Evolutionary conservation across 2,113 vertebrate species (phyloP).

Genomic region (Pseudonaja textilis): DNA sequence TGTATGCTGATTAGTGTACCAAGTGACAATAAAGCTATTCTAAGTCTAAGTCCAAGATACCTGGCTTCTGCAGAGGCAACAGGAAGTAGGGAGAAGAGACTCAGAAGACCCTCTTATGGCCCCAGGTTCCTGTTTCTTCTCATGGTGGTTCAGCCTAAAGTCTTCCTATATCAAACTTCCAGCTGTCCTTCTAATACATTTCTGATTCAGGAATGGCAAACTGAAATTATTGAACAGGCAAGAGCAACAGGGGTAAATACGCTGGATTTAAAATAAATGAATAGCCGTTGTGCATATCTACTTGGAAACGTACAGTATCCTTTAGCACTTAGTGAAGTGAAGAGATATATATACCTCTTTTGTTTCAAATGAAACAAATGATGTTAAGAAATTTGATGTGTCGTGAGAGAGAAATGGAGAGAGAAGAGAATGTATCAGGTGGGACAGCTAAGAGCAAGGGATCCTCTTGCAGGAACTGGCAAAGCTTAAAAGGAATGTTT

Average conservation of each 20-base stretch:
- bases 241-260: constrained; percentile 11
- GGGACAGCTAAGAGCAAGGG: not conserved
- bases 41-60: not conserved
- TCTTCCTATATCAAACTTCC: not conserved
- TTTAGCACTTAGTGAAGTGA: not conserved
- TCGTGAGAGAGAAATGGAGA: not conserved
- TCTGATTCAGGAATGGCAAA: not conserved
- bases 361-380: constrained; percentile 7
- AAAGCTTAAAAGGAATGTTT: not conserved
- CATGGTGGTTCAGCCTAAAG: not conserved
- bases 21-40: too few relatives aligned
- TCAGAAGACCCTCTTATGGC: not conserved
- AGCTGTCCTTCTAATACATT: not conserved
- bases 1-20: too few relatives aligned
- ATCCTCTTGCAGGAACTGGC: not conserved
- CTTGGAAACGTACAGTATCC: constrained; percentile 46
- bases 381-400: not conserved
- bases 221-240: not conserved
- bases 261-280: constrained; percentile 3
- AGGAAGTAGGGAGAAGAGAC: not conserved
- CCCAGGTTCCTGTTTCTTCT: not conserved
- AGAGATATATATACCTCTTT: not conserved
- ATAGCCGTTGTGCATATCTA: constrained; percentile 6
- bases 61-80: not conserved
- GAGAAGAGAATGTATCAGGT: not conserved